A percentile compares a stretch with the other conserved stretches of the same genome.
Conservation (phyloP, 2,797 vertebrate species). For the Distichodus sexfasciatus region DNA sequence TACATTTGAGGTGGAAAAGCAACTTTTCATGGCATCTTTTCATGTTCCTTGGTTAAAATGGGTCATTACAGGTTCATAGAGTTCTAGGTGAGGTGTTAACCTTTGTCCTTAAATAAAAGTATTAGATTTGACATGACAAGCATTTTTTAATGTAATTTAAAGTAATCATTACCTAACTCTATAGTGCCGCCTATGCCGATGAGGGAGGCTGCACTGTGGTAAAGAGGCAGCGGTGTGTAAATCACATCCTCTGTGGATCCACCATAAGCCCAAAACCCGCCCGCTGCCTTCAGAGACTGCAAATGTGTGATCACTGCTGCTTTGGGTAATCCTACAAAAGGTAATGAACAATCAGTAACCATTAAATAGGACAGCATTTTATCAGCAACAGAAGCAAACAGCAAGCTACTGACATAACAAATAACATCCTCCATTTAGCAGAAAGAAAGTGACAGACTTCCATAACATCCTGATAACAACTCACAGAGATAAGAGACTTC, state of each 20-base stretch:
- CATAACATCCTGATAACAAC: too few relatives aligned
- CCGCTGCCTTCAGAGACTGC: slow-evolving; percentile 81
- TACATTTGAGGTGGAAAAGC: too few relatives aligned
- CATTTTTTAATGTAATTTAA: not conserved
- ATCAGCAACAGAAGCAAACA: too few relatives aligned
- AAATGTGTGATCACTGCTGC: slow-evolving; percentile 86
- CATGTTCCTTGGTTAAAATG: too few relatives aligned
- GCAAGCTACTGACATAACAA: too few relatives aligned
- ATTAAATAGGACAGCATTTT: too few relatives aligned
- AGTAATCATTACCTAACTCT: slow-evolving; percentile 76
- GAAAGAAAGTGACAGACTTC: too few relatives aligned
- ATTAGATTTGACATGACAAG: not conserved
- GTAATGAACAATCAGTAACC: not conserved
- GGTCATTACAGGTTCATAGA: too few relatives aligned
- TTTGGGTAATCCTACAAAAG: slow-evolving; percentile 85
- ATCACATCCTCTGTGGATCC: slow-evolving; percentile 75
- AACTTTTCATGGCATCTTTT: too few relatives aligned
- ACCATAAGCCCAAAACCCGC: slow-evolving; percentile 81
- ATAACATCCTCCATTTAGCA: too few relatives aligned
- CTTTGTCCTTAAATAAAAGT: not conserved
- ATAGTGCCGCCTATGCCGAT: slow-evolving; percentile 85
- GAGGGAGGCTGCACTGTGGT: slow-evolving; percentile 87
- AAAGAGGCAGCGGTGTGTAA: slow-evolving; percentile 86
- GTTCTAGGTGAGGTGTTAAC: too few relatives aligned
- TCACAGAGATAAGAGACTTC: too few relatives aligned